Evolutionary conservation across 1,140 invertebrate genomes (phyloP).

Genomic region (Ooceraea biroi): DNA sequence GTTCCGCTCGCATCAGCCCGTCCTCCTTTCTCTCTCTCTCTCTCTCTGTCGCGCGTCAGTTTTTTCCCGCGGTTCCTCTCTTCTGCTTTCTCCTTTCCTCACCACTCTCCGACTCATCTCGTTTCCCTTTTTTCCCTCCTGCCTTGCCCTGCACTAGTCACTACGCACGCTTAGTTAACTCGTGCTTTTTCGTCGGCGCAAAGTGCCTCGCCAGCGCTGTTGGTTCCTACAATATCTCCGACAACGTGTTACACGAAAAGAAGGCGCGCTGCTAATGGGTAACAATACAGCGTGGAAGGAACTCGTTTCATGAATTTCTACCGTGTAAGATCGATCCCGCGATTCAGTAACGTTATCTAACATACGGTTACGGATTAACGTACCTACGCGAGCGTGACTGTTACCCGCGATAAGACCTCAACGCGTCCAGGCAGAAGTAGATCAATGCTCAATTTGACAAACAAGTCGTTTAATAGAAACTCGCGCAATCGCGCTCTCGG

Average conservation of each 20-base stretch:
- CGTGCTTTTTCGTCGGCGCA: slow-evolving; percentile 45
- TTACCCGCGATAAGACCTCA: neutral
- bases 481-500: neutral
- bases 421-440: slow-evolving; percentile 15
- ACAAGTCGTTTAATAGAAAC: slow-evolving; percentile 45
- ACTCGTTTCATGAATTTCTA: neutral
- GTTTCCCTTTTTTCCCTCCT: slow-evolving; percentile 3
- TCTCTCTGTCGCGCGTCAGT: slow-evolving; percentile 10
- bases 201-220: neutral
- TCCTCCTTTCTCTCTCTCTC: slow-evolving; percentile 45
- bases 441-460: slow-evolving; percentile 33
- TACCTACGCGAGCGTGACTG: neutral
- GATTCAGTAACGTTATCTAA: no score
- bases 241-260: neutral
- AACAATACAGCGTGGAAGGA: neutral
- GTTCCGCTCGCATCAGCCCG: slow-evolving; percentile 53
- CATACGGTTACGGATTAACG: no score
- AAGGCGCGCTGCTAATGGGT: neutral
- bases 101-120: slow-evolving; percentile 2
- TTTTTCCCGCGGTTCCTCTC: neutral
- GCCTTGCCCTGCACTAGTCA: slow-evolving; percentile 26
- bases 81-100: slow-evolving; percentile 33
- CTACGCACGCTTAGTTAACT: slow-evolving; percentile 74
- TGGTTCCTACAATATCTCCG: neutral
- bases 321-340: neutral